phyloP scores from a whole-genome alignment of 1,140 invertebrate species.

The Bombus ignitus region DNA sequence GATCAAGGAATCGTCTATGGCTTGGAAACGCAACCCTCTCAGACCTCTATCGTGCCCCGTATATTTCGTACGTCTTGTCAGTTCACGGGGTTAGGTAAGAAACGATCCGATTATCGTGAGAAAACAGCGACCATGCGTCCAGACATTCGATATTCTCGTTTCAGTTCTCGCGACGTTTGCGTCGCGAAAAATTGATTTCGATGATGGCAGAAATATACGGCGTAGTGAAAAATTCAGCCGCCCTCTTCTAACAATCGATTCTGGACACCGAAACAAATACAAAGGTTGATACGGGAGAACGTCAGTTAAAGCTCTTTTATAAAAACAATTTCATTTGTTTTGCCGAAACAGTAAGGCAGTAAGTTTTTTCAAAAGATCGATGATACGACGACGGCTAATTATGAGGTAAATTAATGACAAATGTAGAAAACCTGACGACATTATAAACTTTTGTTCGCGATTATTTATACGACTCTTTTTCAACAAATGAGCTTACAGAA shows the following conservation, averaged over 20 bases:
- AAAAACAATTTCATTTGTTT: no score
- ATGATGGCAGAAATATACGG: neutral
- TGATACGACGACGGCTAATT: neutral
- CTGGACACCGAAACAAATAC: neutral
- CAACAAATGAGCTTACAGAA: no score
- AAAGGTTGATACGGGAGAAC: no score
- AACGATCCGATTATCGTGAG: slow-evolving; percentile 45
- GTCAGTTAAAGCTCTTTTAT: neutral
- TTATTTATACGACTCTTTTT: no score
- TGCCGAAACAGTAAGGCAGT: no score
- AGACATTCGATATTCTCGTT: neutral
- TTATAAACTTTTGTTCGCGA: no score
- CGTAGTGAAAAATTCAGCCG: no score
- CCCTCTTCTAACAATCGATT: neutral
- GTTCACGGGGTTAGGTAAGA: neutral
- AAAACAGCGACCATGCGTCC: neutral
- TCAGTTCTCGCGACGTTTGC: neutral
- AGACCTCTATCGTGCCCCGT: neutral
- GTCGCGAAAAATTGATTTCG: neutral
- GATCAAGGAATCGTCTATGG: slow-evolving; percentile 47
- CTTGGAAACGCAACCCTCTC: slow-evolving; percentile 43
- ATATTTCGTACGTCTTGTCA: neutral
- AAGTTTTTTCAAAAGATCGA: neutral
- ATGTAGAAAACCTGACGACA: no score
- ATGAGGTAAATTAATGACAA: no score